Evolutionary conservation across 2,797 vertebrate genomes (phyloP), one percentile per base, ranked within the genome.

Genomic region (Toxotes lorentzi): DNA sequence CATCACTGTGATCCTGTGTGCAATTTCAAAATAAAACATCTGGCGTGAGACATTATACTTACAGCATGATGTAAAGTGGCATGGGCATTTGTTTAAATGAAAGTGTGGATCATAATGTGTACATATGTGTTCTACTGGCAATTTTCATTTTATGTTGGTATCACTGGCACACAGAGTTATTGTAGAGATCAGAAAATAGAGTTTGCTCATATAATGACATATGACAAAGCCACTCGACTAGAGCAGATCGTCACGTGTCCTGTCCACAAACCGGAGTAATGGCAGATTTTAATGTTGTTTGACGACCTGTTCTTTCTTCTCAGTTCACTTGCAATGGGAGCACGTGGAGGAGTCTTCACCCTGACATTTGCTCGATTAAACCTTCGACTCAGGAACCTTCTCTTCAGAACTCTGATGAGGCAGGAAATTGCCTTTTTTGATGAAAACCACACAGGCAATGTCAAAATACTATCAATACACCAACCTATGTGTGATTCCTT

Each of bases 361-460:
- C 92, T 99, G 78, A 94, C 94, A 17, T 96, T 99, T 70, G 97
- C 97, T 11, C 96, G 97, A 83, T 90, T 99, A 77, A 99, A 98
- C 90, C 94, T 99, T 47, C 96, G 97, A 38, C 95, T 99, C 21
- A 95, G 98, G 60, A 97, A 97, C 91, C 92, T 95, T 47, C 97
- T 99, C 76, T 99, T 99, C 93, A 95, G 95, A 88, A 97, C 97
- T 0, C 92, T 99, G 76, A 95, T 99, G 91, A 92, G 86, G n/a
- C 98, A 99, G 92, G 98, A 99, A 86, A 98, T 97, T 9, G 96
- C 92, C 73, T 99, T 99, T 94, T 99, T 97, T 84, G 98, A 99
- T 21, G 95, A 97, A 82, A 98, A 98, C 79, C 97, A 97, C 63
- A 99, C 98, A 93, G 98, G 98, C 99, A 77, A 87, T 50, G 32